phyloP scores from a whole-genome alignment of 1,140 invertebrate species.

The Meloidogyne chitwoodi region DNA sequence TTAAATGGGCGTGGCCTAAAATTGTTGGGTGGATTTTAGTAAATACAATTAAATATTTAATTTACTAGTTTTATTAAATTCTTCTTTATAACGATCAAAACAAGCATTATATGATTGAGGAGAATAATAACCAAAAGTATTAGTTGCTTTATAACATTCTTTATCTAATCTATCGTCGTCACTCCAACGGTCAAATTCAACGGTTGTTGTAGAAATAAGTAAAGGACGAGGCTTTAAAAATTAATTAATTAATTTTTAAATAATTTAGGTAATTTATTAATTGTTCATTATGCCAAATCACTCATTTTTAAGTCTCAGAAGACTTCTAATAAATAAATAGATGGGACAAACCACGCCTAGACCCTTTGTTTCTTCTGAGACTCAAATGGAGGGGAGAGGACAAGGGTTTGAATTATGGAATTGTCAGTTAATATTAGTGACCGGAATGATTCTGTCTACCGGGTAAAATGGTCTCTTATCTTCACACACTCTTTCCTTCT shows the following conservation, averaged over 20 bases:
- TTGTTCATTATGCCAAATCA: too few relatives aligned
- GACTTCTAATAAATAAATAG: too few relatives aligned
- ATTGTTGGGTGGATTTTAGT: background rate
- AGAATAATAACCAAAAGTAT: constrained; percentile 6
- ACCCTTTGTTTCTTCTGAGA: too few relatives aligned
- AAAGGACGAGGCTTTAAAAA: background rate
- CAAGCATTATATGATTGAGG: constrained; percentile 1
- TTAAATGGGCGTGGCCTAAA: background rate
- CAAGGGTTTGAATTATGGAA: too few relatives aligned
- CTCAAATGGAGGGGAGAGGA: too few relatives aligned
- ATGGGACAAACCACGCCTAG: too few relatives aligned
- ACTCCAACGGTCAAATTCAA: constrained; percentile 13
- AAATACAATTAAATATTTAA: background rate
- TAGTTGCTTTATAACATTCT: constrained; percentile 6
- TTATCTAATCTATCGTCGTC: background rate
- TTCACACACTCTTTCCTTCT: too few relatives aligned
- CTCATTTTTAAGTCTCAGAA: too few relatives aligned
- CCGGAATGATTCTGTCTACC: too few relatives aligned
- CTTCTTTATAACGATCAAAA: constrained; percentile 1
- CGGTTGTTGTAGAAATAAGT: background rate
- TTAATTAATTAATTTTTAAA: constrained; percentile 1
- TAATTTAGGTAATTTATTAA: too few relatives aligned
- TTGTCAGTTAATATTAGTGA: too few relatives aligned
- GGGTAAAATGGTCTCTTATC: too few relatives aligned
- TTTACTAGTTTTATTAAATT: constrained; percentile 5